Percentiles rank a stretch among this genome's conserved stretches.
These are phyloP conservation scores for Lordiphosa andalusiaca DNA, from an alignment of 2,888 invertebrate species.

Conservation along the genomic window DNA sequence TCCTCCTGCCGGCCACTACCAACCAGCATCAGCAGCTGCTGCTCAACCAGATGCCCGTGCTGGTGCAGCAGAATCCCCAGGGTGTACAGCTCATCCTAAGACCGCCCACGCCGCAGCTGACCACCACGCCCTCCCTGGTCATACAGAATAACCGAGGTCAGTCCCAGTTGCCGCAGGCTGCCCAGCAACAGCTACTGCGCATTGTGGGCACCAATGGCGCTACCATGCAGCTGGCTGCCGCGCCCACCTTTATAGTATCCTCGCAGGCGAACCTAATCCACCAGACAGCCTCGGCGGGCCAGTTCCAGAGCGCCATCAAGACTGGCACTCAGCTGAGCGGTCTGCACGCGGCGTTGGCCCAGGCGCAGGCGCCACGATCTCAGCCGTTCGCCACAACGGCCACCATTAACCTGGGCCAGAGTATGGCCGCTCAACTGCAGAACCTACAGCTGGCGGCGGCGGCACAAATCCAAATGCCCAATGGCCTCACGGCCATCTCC, in stretches of 20 bases:
- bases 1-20: slow-evolving; percentile 76
- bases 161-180: slow-evolving; percentile 77
- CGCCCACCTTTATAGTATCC: slow-evolving; percentile 81
- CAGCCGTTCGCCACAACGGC: slow-evolving; percentile 79
- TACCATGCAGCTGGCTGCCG: slow-evolving; percentile 82
- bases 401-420: slow-evolving; percentile 79
- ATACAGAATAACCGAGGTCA: slow-evolving; percentile 80
- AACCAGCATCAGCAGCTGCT: slow-evolving; percentile 77
- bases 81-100: slow-evolving; percentile 87
- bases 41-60: slow-evolving; percentile 82
- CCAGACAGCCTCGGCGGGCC: slow-evolving; percentile 75
- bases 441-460: slow-evolving; percentile 79
- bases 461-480: slow-evolving; percentile 80
- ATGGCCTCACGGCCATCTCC: slow-evolving; percentile 79
- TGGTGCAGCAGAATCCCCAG: slow-evolving; percentile 85
- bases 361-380: slow-evolving; percentile 77
- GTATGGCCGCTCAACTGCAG: slow-evolving; percentile 79
- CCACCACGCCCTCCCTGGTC: slow-evolving; percentile 80
- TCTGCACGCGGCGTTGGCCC: slow-evolving; percentile 77
- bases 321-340: slow-evolving; percentile 78
- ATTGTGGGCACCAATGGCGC: slow-evolving; percentile 84
- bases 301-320: slow-evolving; percentile 79
- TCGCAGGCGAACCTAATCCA: slow-evolving; percentile 81
- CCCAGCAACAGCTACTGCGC: slow-evolving; percentile 82
- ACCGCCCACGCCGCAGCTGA: slow-evolving; percentile 83